Evolutionary conservation across 2,797 vertebrate genomes (phyloP), one percentile per base, ranked within the genome.

Genomic region (Thaleichthys pacificus): DNA sequence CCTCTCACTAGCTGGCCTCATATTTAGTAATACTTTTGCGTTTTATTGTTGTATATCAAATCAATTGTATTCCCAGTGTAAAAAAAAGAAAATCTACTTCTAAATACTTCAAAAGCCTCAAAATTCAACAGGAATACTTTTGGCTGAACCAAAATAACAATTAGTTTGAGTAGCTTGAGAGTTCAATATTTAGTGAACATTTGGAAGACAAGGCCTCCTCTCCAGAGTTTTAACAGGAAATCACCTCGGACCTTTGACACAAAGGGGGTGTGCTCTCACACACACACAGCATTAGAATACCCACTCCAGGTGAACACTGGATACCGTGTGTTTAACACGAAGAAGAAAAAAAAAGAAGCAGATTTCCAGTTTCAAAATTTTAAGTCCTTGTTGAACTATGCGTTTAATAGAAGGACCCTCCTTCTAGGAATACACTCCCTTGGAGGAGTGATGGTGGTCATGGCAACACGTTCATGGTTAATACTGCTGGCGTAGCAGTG

Each of bases 401-500:
- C 19, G 21, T 24, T 19, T 14, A 42, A 75, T 70, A 83, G 73
- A 72, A 73, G 78, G 30, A 26, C 73, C 71, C 75, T 6, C 28
- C 28, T 51, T 30, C 49, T 47, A 12, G 38, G 11, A 32, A 15
- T 71, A 68, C 64, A 54, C 57, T 69, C 63, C 51, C 49, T 28
- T n/a, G 24, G 58, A 81, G 71, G 85, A 88, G 81, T 17, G 78
- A 87, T 38, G 71, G 82, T 87, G 74, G 77, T 85, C 73, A 79
- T 77, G 78, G 85, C 84, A 80, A 85, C 67, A 60, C 6, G 81
- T 78, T 71, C 7, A 26, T 74, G 69, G 76, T 70, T 90, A 92
- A 92, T 90, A 90, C 89, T 89, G 85, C 84, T 86, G 82, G 72
- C 70, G 14, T 72, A 70, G 84, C 88, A 89, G 88, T 76, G 82